Evolutionary conservation across 2,797 vertebrate genomes (phyloP), one percentile per base, ranked within the genome.

Genomic region (Propithecus perrieri): DNA sequence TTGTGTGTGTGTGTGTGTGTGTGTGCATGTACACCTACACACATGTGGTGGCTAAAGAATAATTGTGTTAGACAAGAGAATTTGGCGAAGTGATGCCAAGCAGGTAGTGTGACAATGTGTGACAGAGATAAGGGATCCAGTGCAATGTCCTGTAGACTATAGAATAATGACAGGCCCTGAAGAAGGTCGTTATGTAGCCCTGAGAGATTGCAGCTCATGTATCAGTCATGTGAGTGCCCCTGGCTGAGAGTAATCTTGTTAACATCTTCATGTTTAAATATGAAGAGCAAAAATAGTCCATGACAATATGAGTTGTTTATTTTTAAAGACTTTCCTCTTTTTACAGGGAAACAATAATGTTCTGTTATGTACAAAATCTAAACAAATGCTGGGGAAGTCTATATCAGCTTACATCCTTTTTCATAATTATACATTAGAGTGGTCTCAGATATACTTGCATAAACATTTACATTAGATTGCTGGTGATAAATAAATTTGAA

Each of bases 211-310:
- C 8, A 72, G 35, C 59, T 91, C 30, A 35, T 41, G 28, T 20
- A 41, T 59, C 17, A n/a, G 48, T 89, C 53, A 50, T 41, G 18
- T 80, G 35, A 63, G 38, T 50, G 28, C 7, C 28, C 9, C 33
- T 86, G n/a, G 55, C 30, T 91, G 84, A 46, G 33, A 87, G 33
- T 76, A 55, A 85, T 89, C 41, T 69, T 91, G 28, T 72, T 93
- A 95, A 43, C 50, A 89, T 15, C 12, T 69, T 90, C 65, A 89
- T 78, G 33, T 80, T 76, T 86, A 85, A 96, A 57, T 89, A 78
- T 48, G n/a, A 91, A 93, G 30, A 92, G 0, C 59, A 90, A 87
- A 94, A 94, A 35, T 59, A 61, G 71, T 41, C 24, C n/a, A 61
- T 1, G 20, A 4, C 4, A 72, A 41, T 43, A 38, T 0, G 38